These are phyloP conservation scores for Noctilio leporinus DNA, from an alignment of 2,113 vertebrate genomes.

Conservation along the genomic window DNA sequence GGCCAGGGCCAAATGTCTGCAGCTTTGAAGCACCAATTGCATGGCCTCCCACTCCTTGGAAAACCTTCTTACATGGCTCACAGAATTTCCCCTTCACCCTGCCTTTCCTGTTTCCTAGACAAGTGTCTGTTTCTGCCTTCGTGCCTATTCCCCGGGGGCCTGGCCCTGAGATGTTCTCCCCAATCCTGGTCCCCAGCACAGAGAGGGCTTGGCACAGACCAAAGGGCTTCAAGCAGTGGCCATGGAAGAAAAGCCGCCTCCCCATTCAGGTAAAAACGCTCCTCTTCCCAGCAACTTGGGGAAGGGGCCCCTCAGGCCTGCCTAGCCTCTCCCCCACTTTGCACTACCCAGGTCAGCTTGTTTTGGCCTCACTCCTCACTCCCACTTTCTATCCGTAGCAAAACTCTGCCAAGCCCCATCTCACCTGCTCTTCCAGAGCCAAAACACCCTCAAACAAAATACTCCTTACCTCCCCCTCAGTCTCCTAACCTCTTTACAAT, in stretches of 20 bases:
- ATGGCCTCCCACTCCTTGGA: background rate
- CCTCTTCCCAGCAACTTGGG: background rate
- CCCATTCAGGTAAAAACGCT: background rate
- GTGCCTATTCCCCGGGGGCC: background rate
- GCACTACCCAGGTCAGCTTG: background rate
- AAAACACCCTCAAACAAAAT: background rate
- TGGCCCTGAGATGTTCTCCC: too few relatives aligned
- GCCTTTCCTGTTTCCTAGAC: background rate
- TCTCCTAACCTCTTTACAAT: background rate
- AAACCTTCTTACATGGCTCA: background rate
- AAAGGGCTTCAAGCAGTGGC: background rate
- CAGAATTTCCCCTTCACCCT: background rate
- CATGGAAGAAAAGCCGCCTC: background rate
- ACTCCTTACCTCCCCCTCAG: constrained; percentile 49
- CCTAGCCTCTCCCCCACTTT: background rate
- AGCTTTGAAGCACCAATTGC: background rate
- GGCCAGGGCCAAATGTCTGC: background rate
- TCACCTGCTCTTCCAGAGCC: background rate
- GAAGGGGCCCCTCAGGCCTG: background rate
- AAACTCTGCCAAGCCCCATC: background rate
- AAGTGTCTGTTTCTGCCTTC: background rate
- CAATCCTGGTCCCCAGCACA: background rate
- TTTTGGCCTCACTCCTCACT: background rate
- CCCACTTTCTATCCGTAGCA: background rate
- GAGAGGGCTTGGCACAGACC: background rate